These are phyloP conservation scores for Centropus unirufus DNA, from an alignment of 2,113 vertebrate species.

Conservation along the genomic window DNA sequence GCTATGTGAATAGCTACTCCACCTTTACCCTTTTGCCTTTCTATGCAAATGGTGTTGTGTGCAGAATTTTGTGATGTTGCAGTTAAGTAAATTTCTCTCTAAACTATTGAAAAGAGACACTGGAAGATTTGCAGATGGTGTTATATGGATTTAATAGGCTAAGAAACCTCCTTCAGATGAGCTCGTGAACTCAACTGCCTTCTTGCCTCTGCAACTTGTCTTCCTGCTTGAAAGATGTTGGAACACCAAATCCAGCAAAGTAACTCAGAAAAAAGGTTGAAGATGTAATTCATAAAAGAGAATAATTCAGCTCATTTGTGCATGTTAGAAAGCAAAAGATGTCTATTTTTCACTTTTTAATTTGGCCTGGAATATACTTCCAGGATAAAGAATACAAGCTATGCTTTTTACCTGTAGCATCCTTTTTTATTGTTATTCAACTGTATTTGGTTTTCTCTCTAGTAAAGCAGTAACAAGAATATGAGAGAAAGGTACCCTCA, in stretches of 20 bases:
- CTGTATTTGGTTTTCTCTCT: neutral
- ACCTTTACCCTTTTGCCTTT: neutral
- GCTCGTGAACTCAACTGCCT: neutral
- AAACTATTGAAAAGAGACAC: neutral
- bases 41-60: neutral
- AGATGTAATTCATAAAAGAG: neutral
- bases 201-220: neutral
- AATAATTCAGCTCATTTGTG: neutral
- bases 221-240: neutral
- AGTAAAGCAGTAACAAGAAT: neutral
- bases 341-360: neutral
- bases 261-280: neutral
- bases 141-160: neutral
- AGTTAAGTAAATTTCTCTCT: neutral
- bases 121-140: neutral
- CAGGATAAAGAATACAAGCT: neutral
- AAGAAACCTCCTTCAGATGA: neutral
- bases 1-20: neutral
- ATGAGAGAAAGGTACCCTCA: neutral
- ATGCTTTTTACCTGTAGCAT: neutral
- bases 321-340: neutral
- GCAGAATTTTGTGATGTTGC: neutral
- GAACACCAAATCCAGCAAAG: neutral
- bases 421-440: neutral
- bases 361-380: neutral